Evolutionary conservation across 2,888 invertebrate species (phyloP).

Genomic region (Cerastoderma edule): DNA sequence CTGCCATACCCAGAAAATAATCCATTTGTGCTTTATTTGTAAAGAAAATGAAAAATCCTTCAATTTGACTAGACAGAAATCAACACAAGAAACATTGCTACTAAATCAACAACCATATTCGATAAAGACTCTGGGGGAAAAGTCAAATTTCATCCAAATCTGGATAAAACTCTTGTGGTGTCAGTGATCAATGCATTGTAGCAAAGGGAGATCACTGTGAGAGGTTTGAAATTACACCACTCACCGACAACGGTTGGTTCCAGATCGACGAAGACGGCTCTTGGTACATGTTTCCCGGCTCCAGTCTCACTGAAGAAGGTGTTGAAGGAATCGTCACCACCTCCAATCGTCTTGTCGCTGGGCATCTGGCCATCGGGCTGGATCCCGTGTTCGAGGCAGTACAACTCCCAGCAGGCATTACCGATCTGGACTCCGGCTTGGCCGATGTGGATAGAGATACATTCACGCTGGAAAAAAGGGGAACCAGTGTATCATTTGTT

Average conservation of each 20-base stretch:
- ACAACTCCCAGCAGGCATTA: conserved; percentile 28
- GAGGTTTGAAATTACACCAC: neutral
- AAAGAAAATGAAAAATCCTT: too few species aligned
- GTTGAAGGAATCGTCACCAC: conserved; percentile 31
- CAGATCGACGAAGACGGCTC: conserved; percentile 30
- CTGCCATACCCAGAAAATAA: too few species aligned
- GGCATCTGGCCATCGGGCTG: conserved; percentile 32
- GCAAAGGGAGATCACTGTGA: neutral
- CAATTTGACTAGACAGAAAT: neutral
- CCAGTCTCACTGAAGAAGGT: conserved; percentile 38
- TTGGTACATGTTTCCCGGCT: conserved; percentile 31
- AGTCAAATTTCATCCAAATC: neutral
- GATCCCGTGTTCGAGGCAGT: conserved; percentile 27
- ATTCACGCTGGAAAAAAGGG: conserved; percentile 18
- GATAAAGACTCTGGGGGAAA: neutral
- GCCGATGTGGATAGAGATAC: conserved; percentile 25
- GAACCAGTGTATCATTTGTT: neutral
- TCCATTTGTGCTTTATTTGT: too few species aligned
- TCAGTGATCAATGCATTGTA: neutral
- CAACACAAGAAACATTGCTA: neutral
- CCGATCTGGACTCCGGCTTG: conserved; percentile 31
- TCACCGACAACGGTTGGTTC: conserved; percentile 37
- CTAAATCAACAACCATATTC: neutral
- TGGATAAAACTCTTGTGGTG: neutral
- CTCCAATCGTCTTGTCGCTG: conserved; percentile 32